Evolutionary conservation across 2,888 invertebrate species (phyloP).

Genomic region (Toxonevra muliebris): DNA sequence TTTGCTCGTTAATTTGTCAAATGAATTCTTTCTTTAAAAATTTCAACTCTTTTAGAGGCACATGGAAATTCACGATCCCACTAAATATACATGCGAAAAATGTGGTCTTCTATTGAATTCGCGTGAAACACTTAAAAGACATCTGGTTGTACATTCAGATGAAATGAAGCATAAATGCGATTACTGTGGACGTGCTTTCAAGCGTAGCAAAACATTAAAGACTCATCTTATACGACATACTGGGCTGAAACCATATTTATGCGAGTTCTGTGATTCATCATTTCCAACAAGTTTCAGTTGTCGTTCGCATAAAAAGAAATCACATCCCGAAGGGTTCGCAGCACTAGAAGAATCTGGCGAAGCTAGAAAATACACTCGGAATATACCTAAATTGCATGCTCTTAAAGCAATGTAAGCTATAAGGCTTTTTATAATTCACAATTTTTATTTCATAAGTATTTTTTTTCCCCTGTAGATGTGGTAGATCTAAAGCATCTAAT

Average conservation of each 20-base stretch:
- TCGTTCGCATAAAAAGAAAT: conserved; percentile 60
- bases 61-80: conserved; percentile 53
- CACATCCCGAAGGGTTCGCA: conserved; percentile 61
- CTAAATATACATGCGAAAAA: conserved; percentile 52
- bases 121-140: conserved; percentile 50
- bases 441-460: too few species aligned
- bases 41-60: conserved; percentile 41
- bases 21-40: too few species aligned
- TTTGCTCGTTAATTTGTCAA: too few species aligned
- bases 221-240: conserved; percentile 62
- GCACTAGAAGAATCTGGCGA: conserved; percentile 58
- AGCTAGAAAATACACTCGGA: conserved; percentile 21
- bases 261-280: conserved; percentile 62
- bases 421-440: not conserved
- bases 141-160: conserved; percentile 56
- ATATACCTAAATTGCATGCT: conserved; percentile 24
- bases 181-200: conserved; percentile 57
- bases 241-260: conserved; percentile 60
- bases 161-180: conserved; percentile 57
- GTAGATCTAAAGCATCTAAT: too few species aligned
- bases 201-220: conserved; percentile 60
- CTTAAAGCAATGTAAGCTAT: conserved; percentile 15
- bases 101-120: conserved; percentile 57
- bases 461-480: too few species aligned
- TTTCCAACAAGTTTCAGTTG: conserved; percentile 64